Evolutionary conservation across 2,113 vertebrate genomes (phyloP), one percentile per base, ranked within the genome.

Genomic region (Zosterops hypoxanthus): DNA sequence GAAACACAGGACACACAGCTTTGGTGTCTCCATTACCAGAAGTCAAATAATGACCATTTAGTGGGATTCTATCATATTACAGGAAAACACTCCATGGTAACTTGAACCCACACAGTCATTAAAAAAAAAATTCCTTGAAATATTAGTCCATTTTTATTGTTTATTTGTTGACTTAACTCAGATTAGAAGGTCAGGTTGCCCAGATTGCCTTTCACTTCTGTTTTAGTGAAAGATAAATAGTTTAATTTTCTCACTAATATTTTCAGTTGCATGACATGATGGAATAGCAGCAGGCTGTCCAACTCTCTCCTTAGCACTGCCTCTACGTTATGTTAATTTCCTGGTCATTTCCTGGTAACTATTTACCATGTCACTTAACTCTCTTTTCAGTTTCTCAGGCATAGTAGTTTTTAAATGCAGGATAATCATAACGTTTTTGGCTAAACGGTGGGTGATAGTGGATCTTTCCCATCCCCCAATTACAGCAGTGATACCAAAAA

Each of bases 71-170:
- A 47, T 85, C 83, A 70, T 66, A 41, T 86, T 93, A 94, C 56
- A 90, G 82, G 85, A 93, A 94, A 90, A 60, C 60, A 89, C 57
- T 47, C 82, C 64, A 61, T 7, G 26, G 88, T 95, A 95, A 93
- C 75, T 73, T 88, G 91, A 96, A 83, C n/a, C 0, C 1, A 10
- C 39, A 44, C 20, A 47, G 60, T 82, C 1, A 2, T 92, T 66
- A 86, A 91, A 94, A 81, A 82, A 91, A 92, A 81, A 78, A 80
- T 72, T 84, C 50, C 50, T 81, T 92, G 85, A 96, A 94, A 94
- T 82, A 90, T 60, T 90, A 88, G 66, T 63, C 82, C 42, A 70
- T 88, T 93, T 94, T 85, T 88, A 70, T 77, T 91, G 82, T 81
- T 93, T 68, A 66, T 92, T 6, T 93, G 76, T 91, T 96, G 57